Base-by-base conservation (phyloP, 2,797 vertebrate genomes). In the Smutsia temminckii region DNA sequence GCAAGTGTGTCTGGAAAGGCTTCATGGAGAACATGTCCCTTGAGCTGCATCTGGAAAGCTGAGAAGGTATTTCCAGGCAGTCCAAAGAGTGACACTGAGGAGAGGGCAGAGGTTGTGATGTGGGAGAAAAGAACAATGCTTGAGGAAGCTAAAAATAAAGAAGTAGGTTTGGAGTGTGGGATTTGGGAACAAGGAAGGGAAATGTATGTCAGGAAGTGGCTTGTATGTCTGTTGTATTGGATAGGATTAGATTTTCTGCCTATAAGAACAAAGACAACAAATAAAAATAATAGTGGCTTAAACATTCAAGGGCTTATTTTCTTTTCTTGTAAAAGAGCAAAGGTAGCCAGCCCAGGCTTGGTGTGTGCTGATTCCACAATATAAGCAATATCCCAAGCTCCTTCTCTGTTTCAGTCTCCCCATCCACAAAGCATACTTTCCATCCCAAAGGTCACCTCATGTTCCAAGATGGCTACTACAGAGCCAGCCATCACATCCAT, bases 221-320 rank as follows among this genome's bases (percentile, higher is more conserved):
- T 71, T 71, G 3, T 89, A 34, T 86, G 27, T 59, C 53, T 81
- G n/a, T 51, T 78, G 10, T 34, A 42, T 34, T 53, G 55, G 34
- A 20, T 55, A 64, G 66, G 61, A 71, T 92, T 90, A 7, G 17
- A 66, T 68, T 95, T 96, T 96, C 63, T 92, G 49, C 66, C 46
- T 83, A 12, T 46, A 63, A 51, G 20, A 71, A 21, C n/a, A 25
- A 64, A 64, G 17, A n/a, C 8, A 34, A 72, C 27, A 46, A 42
- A 77, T 34, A 25, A 51, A 87, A 87, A 68, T 51, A 78, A 49
- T 8, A 49, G 37, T 7, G 5, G 32, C 23, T 68, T 63, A 81
- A 55, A 69, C 49, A 80, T 34, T 51, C 13, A 69, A 64, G 8
- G n/a, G 21, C 46, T 87, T 51, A 12, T 55, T 92, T 95, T 90